phyloP scores from a whole-genome alignment of 2,113 vertebrate species.

The Tympanuchus pallidicinctus region DNA sequence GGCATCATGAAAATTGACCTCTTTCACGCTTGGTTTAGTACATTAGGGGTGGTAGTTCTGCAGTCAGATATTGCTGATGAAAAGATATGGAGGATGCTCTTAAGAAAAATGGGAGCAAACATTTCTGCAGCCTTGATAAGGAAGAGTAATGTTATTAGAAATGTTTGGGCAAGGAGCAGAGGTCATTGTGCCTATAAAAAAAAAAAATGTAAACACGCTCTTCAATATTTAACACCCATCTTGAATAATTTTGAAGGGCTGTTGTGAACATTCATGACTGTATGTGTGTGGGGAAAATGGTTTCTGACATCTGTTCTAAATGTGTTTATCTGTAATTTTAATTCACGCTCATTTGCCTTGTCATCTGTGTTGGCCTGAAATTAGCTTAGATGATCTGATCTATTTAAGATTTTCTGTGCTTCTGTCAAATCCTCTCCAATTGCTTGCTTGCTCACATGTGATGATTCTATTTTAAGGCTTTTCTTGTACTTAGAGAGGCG shows the following conservation, averaged over 20 bases:
- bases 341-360: conserved; percentile 63
- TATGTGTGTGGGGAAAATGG: background rate
- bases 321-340: conserved; percentile 69
- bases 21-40: background rate
- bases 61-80: background rate
- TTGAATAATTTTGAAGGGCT: conserved; percentile 55
- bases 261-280: conserved; percentile 32
- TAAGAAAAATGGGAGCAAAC: background rate
- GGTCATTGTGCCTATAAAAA: background rate
- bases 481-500: background rate
- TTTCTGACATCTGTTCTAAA: conserved; percentile 69
- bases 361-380: conserved; percentile 58
- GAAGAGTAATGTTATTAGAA: background rate
- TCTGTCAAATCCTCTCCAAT: conserved; percentile 44
- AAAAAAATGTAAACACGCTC: background rate
- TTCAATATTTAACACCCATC: conserved; percentile 60
- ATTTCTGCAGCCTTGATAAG: background rate
- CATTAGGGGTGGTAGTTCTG: background rate
- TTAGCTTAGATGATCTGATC: conserved; percentile 62
- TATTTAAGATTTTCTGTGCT: conserved; percentile 55
- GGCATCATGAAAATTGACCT: background rate
- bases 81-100: background rate
- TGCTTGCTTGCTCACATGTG: background rate
- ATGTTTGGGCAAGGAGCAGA: background rate
- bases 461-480: background rate